Evolutionary conservation across 2,113 vertebrate genomes (phyloP), one percentile per base, ranked within the genome.

Genomic region (Amphiprion percula): DNA sequence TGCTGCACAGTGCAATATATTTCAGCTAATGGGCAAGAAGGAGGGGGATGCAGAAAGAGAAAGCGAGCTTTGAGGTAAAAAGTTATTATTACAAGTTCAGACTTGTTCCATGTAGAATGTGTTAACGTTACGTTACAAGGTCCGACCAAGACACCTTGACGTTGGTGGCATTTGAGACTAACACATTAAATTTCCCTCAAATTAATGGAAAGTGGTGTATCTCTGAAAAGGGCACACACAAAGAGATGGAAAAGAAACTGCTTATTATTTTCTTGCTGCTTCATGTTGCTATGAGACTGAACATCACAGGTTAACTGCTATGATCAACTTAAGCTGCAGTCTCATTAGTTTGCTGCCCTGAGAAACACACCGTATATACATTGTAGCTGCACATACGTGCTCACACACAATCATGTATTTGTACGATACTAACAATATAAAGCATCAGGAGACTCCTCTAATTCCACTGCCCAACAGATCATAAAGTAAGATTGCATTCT

Each of bases 401-500:
- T 44, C 30, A 54, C 46, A 53, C 17, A 33, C 17, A 59, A 3
- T 50, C 39, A 66, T 50, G 21, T 44, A 53, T 73, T 26, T 14
- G 9, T 30, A 1, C 5, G 14, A 21, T 47, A 55, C 47, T 60
- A 63, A 75, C 68, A 86, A 77, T 68, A 70, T 77, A 78, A 82
- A 78, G 17, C 70, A 86, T 65, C 66, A 19, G 2, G 72, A 83
- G 74, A 82, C 54, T 47, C 4, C 64, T 78, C 62, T 87, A 87
- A 89, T 80, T 84, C 76, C 79, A 73, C 77, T 41, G 61, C 65
- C 77, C 63, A 72, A 66, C 66, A 80, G 59, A 88, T 84, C 73
- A 80, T 89, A 80, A 87, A 80, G 69, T 64, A 71, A 84, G 66
- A 86, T 76, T 87, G 74, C 72, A 73, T 84, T 84, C 75, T 82